Base-by-base conservation (phyloP, 2,797 vertebrate genomes). In the Sylvilagus floridanus region DNA sequence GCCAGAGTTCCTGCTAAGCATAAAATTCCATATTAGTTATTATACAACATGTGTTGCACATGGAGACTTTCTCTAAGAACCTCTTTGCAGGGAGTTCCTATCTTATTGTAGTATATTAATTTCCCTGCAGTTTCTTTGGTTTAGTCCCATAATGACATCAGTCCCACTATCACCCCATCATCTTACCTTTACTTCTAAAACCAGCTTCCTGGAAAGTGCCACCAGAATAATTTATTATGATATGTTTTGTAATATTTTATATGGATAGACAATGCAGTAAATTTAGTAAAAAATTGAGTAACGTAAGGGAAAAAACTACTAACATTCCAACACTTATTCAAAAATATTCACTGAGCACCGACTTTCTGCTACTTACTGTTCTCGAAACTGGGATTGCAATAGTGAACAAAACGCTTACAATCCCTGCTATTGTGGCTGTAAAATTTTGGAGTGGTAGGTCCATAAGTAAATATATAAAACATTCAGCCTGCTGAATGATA, bases 181-280 rank as follows among this genome's bases (percentile, higher is more conserved):
- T 79, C 95, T 95, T 84, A 69, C n/a, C 10, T 19, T 90, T 30
- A 68, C 63, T 92, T 95, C 52, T 77, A 57, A 90, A 88, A 68
- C 7, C 2, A 78, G 4, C 30, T 54, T 81, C 54, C 54, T 69
- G 47, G 47, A 26, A 93, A 35, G 26, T 89, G 7, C 35, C 72
- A 72, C 71, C 54, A 57, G 50, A 65, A 79, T 60, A 88, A 66
- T 81, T 37, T 52, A 42, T 9, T 84, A 2, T 81, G 72, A 86
- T 10, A 73, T 21, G 37, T 42, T 93, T 72, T 94, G 4, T 71
- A 72, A 72, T 83, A 57, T 57, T 90, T 68, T 4, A 65, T 63
- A 22, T 13, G 10, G 28, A 63, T 88, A 94, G n/a, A 60, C 92
- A 96, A 66, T 72, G 14, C 10, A 52, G 12, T 37, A 5, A 52